phyloP scores from a whole-genome alignment of 2,797 vertebrate species.

The Holocentrus rufus region DNA sequence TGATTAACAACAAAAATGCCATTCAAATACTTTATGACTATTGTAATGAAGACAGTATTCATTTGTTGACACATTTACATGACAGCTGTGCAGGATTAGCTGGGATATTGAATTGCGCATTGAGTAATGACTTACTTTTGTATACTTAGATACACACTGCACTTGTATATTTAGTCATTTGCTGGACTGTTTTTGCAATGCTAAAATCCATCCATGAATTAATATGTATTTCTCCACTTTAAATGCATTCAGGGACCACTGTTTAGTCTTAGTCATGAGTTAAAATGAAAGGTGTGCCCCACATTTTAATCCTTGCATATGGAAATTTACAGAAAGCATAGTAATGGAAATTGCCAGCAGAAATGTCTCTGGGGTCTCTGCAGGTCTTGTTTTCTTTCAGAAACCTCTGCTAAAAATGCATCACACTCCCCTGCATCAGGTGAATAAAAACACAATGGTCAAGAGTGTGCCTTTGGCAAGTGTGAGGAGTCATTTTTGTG shows the following conservation, averaged over 20 bases:
- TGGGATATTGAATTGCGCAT: not conserved
- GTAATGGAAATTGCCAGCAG: slow-evolving; percentile 57
- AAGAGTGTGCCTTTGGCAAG: slow-evolving; percentile 55
- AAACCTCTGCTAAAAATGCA: slow-evolving; percentile 44
- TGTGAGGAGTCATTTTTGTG: slow-evolving; percentile 57
- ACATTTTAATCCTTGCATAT: slow-evolving; percentile 29
- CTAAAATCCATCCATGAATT: not conserved
- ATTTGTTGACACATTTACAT: not conserved
- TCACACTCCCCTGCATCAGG: slow-evolving; percentile 30
- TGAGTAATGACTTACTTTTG: not conserved
- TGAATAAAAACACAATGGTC: slow-evolving; percentile 52
- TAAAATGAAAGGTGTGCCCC: slow-evolving; percentile 42
- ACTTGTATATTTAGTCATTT: not conserved
- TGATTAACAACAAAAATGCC: slow-evolving; percentile 24
- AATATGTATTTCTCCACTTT: slow-evolving; percentile 14
- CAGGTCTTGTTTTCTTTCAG: slow-evolving; percentile 46
- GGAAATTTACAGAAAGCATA: slow-evolving; percentile 33
- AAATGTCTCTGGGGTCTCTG: slow-evolving; percentile 39
- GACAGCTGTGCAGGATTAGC: not conserved
- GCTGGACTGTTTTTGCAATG: not conserved
- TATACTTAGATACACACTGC: slow-evolving; percentile 6
- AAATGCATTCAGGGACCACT: slow-evolving; percentile 32
- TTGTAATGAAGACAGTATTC: slow-evolving; percentile 14
- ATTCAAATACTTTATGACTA: not conserved
- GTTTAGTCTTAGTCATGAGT: slow-evolving; percentile 35